Evolutionary conservation across 2,113 vertebrate genomes (phyloP).

Genomic region (Corapipo altera): DNA sequence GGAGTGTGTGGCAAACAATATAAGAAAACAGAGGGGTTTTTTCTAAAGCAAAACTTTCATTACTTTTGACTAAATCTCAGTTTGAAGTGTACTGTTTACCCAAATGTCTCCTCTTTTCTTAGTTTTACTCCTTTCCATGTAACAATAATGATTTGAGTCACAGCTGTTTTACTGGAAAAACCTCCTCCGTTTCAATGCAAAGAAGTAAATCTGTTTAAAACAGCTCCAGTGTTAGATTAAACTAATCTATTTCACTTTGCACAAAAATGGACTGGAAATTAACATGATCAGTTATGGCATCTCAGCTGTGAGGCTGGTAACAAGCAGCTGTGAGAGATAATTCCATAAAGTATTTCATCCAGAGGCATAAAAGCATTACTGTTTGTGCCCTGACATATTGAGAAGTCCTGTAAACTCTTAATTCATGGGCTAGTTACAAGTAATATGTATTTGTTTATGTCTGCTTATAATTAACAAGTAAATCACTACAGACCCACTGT

Average conservation of each 20-base stretch:
- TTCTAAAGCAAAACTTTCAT: neutral
- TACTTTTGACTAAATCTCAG: neutral
- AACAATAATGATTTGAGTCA: neutral
- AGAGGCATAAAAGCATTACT: neutral
- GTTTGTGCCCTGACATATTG: neutral
- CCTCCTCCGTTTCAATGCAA: neutral
- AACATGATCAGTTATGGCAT: slow-evolving; percentile 24
- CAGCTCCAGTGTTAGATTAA: slow-evolving; percentile 24
- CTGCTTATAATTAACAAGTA: neutral
- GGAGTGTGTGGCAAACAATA: neutral
- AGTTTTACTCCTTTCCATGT: neutral
- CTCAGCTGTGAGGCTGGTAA: slow-evolving; percentile 22
- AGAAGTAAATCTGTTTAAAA: slow-evolving; percentile 37
- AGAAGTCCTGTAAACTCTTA: neutral
- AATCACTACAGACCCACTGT: neutral
- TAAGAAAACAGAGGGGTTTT: neutral
- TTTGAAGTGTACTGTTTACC: neutral
- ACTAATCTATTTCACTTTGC: slow-evolving; percentile 49
- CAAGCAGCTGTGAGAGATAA: slow-evolving; percentile 28
- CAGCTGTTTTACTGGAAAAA: slow-evolving; percentile 23
- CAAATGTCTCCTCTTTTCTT: neutral
- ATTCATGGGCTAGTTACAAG: neutral
- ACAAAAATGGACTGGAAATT: slow-evolving; percentile 42
- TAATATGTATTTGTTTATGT: neutral
- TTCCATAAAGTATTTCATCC: slow-evolving; percentile 33